Evolutionary conservation across 2,113 vertebrate genomes (phyloP).

Genomic region (Carassius carassius): DNA sequence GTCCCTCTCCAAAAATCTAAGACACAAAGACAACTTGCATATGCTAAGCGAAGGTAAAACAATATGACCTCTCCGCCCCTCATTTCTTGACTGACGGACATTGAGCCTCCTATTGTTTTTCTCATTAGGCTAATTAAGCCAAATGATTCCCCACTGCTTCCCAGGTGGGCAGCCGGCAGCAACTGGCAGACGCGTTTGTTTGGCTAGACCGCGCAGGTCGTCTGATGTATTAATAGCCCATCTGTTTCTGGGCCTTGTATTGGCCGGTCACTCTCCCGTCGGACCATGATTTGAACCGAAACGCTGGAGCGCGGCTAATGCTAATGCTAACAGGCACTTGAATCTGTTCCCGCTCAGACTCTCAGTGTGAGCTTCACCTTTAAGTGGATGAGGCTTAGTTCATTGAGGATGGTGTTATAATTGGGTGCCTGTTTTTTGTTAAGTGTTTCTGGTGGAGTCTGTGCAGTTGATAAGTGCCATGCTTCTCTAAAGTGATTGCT

Average conservation of each 20-base stretch:
- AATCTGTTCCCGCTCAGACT: slow-evolving; percentile 35
- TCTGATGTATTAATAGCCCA: slow-evolving; percentile 55
- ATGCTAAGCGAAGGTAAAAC: slow-evolving; percentile 5
- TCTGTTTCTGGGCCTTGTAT: slow-evolving; percentile 45
- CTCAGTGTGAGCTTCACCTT: slow-evolving; percentile 7
- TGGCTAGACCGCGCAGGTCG: slow-evolving; percentile 14
- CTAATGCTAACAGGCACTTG: slow-evolving; percentile 34
- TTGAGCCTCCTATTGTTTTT: slow-evolving; percentile 64
- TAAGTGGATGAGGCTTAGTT: not conserved
- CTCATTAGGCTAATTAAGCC: slow-evolving; percentile 70
- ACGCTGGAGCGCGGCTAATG: slow-evolving; percentile 28
- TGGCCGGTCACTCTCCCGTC: slow-evolving; percentile 27
- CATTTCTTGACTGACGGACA: slow-evolving; percentile 63
- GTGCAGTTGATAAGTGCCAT: slow-evolving; percentile 15
- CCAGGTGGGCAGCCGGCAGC: slow-evolving; percentile 59
- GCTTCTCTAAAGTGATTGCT: slow-evolving; percentile 44
- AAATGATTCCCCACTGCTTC: slow-evolving; percentile 60
- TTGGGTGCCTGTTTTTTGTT: slow-evolving; percentile 28
- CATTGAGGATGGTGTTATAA: slow-evolving; percentile 31
- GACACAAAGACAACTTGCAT: slow-evolving; percentile 15
- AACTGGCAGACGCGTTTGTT: slow-evolving; percentile 44
- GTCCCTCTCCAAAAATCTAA: not conserved
- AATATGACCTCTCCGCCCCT: slow-evolving; percentile 55
- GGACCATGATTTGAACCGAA: slow-evolving; percentile 27
- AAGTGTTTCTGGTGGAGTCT: slow-evolving; percentile 29